These are phyloP conservation scores for Mobula birostris DNA, from an alignment of 2,113 vertebrate species.

Conservation along the genomic window DNA sequence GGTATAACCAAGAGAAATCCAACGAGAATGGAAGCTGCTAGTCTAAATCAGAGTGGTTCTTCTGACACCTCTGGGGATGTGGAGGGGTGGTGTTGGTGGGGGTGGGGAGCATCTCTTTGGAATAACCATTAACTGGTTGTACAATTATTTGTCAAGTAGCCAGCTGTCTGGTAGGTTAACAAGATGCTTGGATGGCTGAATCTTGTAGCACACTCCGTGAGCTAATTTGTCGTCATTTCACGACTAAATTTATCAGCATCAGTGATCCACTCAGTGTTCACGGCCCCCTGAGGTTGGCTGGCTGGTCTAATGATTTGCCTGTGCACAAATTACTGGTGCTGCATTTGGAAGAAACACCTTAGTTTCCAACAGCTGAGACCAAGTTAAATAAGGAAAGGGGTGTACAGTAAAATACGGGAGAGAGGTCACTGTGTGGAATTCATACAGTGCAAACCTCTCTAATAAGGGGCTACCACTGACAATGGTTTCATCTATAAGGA, in stretches of 20 bases:
- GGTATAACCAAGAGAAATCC: not conserved
- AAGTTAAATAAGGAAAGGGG: constrained; percentile 33
- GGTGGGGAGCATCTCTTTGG: constrained; percentile 4
- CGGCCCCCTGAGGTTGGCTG: constrained; percentile 28
- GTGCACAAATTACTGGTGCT: constrained; percentile 35
- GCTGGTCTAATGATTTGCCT: constrained; percentile 32
- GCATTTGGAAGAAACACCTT: constrained; percentile 35
- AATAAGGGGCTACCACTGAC: not conserved
- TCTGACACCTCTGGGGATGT: not conserved
- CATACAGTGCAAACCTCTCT: not conserved
- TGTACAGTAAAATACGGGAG: not conserved
- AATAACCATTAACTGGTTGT: constrained; percentile 13
- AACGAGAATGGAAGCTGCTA: constrained; percentile 2
- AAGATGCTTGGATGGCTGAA: constrained; percentile 30
- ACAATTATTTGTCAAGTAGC: constrained; percentile 35
- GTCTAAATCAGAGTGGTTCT: not conserved
- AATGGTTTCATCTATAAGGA: not conserved
- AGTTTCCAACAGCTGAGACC: constrained; percentile 36
- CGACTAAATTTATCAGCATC: constrained; percentile 36
- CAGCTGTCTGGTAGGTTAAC: constrained; percentile 36
- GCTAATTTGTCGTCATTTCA: constrained; percentile 34
- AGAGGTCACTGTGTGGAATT: not conserved
- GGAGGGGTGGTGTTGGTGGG: not conserved
- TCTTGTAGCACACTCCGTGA: constrained; percentile 31
- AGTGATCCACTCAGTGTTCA: constrained; percentile 1